phyloP scores from a whole-genome alignment of 2,888 invertebrate species.

The Drosophila bunnanda region DNA sequence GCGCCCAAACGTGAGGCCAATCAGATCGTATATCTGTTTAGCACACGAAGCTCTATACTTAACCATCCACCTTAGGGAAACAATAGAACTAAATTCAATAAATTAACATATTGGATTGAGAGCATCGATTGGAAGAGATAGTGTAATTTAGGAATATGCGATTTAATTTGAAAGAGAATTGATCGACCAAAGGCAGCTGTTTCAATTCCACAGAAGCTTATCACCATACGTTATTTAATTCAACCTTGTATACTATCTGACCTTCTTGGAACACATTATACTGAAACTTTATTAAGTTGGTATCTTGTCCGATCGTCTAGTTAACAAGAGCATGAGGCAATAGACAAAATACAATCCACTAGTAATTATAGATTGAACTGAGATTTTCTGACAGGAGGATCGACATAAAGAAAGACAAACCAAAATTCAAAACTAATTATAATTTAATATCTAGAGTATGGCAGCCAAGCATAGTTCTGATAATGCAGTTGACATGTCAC shows the following conservation, averaged over 20 bases:
- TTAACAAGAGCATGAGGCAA: background rate
- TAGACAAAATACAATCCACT: background rate
- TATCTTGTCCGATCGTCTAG: background rate
- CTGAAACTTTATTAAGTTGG: too few species aligned
- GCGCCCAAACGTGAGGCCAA: background rate
- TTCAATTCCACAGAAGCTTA: too few species aligned
- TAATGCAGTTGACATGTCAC: background rate
- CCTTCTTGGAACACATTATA: too few species aligned
- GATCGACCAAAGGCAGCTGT: too few species aligned
- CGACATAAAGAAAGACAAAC: background rate
- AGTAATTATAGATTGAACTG: background rate
- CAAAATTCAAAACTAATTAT: background rate
- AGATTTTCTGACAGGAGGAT: background rate
- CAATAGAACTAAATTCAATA: background rate
- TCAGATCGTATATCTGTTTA: background rate
- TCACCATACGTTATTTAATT: too few species aligned
- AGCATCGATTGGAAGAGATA: slow-evolving; percentile 1
- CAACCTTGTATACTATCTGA: too few species aligned
- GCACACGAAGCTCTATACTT: background rate
- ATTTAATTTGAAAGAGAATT: background rate
- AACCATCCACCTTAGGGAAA: background rate
- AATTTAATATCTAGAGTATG: background rate
- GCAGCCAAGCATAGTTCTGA: background rate
- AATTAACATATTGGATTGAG: slow-evolving; percentile 1
- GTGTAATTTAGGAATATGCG: background rate